Percentiles rank a stretch among this genome's conserved stretches.
phyloP scores from a whole-genome alignment of 2,888 invertebrate genomes.

The Podabrus alpinus region DNA sequence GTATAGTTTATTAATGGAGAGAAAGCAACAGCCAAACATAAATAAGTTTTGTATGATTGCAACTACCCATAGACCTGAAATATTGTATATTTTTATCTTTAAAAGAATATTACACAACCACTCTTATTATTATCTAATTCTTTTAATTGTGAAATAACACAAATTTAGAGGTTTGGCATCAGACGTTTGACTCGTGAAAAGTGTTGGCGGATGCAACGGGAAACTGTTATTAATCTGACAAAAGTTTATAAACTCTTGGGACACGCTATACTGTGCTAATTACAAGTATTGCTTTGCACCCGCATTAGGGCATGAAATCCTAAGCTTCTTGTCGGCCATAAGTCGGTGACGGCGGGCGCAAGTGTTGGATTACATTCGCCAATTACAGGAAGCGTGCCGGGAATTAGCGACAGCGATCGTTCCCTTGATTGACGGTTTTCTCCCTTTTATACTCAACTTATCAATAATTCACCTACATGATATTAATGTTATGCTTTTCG shows the following conservation, averaged over 20 bases:
- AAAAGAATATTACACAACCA: background rate
- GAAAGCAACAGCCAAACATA: constrained; percentile 4
- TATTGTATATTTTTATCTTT: background rate
- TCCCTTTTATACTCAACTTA: constrained; percentile 24
- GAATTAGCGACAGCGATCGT: constrained; percentile 45
- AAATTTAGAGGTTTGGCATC: background rate
- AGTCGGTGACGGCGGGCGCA: constrained; percentile 40
- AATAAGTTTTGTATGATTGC: background rate
- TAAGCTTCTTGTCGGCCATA: constrained; percentile 51
- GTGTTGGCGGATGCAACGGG: constrained; percentile 5
- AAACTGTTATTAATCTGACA: constrained; percentile 25
- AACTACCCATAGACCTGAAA: background rate
- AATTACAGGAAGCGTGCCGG: constrained; percentile 53
- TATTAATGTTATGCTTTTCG: constrained; percentile 16
- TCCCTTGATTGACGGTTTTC: constrained; percentile 41
- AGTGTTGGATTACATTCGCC: constrained; percentile 54
- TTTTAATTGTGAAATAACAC: background rate
- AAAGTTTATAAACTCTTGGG: constrained; percentile 23
- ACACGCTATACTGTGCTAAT: constrained; percentile 39
- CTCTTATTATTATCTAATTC: background rate
- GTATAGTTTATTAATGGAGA: constrained; percentile 11
- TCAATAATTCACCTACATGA: constrained; percentile 27
- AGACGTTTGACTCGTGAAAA: background rate
- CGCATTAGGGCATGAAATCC: constrained; percentile 48
- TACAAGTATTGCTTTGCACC: constrained; percentile 35